Base-by-base conservation (phyloP, 2,113 vertebrate species). In the Bubo blakistoni region DNA sequence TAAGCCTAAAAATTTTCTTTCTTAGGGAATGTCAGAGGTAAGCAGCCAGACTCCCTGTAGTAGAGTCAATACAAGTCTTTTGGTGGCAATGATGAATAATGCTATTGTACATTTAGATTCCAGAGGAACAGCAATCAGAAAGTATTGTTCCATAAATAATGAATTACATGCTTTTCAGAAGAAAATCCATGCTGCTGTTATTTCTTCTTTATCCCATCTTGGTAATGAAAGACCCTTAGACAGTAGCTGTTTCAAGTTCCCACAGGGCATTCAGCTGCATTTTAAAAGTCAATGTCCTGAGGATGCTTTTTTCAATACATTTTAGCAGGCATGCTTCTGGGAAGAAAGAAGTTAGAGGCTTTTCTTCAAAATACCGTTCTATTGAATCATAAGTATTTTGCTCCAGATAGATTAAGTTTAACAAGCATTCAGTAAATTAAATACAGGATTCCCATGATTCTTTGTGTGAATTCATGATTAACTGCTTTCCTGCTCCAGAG, bases 131-230 rank as follows among this genome's bases (percentile, higher is more conserved):
- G 49, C n/a, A 77, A 51, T 87, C 69, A 86, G 61, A 73, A 79
- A 81, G 38, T 46, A 51, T 63, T 93, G 67, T 47, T 59, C 57
- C 62, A 44, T 89, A 93, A 94, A 95, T 87, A 96, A 92, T 90
- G 34, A 90, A 91, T 88, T 11, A 11, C 15, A 54, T 47, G 16
- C 7, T 58, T 87, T 79, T 88, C 49, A 80, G 58, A 46, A 32
- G 57, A 76, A 96, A 94, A 63, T 71, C 72, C 59, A 11, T 14
- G 16, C n/a, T 85, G 27, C 34, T 87, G 40, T 85, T 59, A 54
- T 69, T 95, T 63, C 69, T 78, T 32, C 24, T 71, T 32, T 74
- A 49, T 66, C 19, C 44, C 40, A 70, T 38, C 52, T 54, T 38
- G 22, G 27, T 65, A 55, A 58, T 24, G 36, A 76, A 52, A 81